phyloP scores from a whole-genome alignment of 2,113 vertebrate genomes.

The Macaca fascicularis region T2T-MFA8v1.1 NC_088379.1:186232501-186233000 shows the following conservation, averaged over 20 bases:
- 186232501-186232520: not conserved
- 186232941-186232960: accelerated
- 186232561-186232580: not conserved
- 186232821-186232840: not conserved
- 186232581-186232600: not conserved
- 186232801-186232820: not conserved
- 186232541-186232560: not conserved
- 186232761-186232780: not conserved
- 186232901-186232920: not conserved
- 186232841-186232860: not conserved
- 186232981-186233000: not conserved
- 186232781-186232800: not conserved
- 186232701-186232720: not conserved
- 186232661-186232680: not conserved
- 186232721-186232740: not conserved
- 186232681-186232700: not conserved
- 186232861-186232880: not conserved
- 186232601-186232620: not conserved
- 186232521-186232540: not conserved
- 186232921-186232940: not conserved
- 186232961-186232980: not conserved
- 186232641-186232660: not conserved
- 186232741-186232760: not conserved
- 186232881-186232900: not conserved
- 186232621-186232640: accelerated